These are phyloP conservation scores for Eustalomyia histrio DNA, from an alignment of 2,888 invertebrate genomes.

Conservation along the genomic window DNA sequence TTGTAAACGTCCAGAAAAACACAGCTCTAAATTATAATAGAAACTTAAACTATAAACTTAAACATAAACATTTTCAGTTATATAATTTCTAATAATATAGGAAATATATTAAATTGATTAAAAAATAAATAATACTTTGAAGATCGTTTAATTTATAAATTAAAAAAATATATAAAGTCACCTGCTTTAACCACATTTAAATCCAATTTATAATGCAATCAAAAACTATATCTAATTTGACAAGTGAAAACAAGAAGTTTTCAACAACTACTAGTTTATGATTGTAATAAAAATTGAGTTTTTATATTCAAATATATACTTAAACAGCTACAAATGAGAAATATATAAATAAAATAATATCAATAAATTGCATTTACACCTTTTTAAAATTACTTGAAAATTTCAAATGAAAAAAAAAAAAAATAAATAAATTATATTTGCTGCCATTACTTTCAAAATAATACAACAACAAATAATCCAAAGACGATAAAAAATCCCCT, in stretches of 20 bases:
- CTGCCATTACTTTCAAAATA: constrained; percentile 47
- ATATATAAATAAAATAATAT: constrained; percentile 37
- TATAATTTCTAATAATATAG: background rate
- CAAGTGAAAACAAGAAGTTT: no score
- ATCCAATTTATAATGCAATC: no score
- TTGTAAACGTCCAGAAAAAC: constrained; percentile 36
- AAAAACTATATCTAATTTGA: no score
- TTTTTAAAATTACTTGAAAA: constrained; percentile 13
- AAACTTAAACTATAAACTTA: background rate
- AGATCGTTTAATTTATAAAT: constrained; percentile 46
- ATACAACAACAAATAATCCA: background rate
- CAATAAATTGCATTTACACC: constrained; percentile 60
- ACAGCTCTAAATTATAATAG: constrained; percentile 14
- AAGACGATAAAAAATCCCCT: background rate
- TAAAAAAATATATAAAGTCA: background rate
- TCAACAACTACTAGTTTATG: no score
- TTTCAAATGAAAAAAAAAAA: background rate
- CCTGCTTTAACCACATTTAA: background rate
- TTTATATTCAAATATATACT: background rate
- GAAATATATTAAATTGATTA: background rate
- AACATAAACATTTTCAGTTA: background rate
- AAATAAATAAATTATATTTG: constrained; percentile 50
- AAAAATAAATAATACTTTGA: constrained; percentile 32
- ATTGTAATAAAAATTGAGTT: no score
- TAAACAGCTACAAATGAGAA: background rate